Conservation (phyloP, 1,140 invertebrate genomes). For the Trachymyrmex cornetzi region DNA sequence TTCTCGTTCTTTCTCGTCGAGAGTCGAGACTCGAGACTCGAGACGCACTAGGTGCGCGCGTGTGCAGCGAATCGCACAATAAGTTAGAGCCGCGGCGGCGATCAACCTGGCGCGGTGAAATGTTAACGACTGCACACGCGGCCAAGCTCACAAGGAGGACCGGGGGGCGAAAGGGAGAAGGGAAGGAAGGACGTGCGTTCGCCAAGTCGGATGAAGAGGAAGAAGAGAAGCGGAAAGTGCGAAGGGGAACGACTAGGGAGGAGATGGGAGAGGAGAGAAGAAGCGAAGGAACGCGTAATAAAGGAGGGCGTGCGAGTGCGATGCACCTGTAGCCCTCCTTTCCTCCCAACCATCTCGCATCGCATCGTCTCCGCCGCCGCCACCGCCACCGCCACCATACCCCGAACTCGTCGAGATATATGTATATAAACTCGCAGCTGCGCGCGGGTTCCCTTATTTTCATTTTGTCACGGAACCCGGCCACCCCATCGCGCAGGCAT, state of each 20-base stretch:
- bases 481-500: conserved; percentile 23
- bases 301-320: conserved; percentile 78
- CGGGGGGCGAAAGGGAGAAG: conserved; percentile 4
- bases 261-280: conserved; percentile 59
- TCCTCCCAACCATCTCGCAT: conserved; percentile 29
- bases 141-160: conserved; percentile 26
- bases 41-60: conserved; percentile 52
- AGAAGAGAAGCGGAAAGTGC: conserved; percentile 40
- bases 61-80: conserved; percentile 50
- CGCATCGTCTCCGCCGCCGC: neutral
- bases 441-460: neutral
- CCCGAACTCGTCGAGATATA: conserved; percentile 47
- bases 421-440: conserved; percentile 54
- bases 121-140: conserved; percentile 72
- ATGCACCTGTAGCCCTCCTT: conserved; percentile 80
- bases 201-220: conserved; percentile 47
- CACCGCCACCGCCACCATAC: neutral
- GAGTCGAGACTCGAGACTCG: neutral
- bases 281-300: conserved; percentile 70
- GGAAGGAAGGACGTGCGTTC: conserved; percentile 59
- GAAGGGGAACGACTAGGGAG: conserved; percentile 7
- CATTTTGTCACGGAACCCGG: conserved; percentile 65
- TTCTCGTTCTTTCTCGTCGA: neutral
- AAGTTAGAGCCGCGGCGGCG: conserved; percentile 52
- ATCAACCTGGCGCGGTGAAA: conserved; percentile 69